These are phyloP conservation scores for Haemorhous mexicanus DNA, from an alignment of 2,113 vertebrate genomes.

Conservation along the genomic window DNA sequence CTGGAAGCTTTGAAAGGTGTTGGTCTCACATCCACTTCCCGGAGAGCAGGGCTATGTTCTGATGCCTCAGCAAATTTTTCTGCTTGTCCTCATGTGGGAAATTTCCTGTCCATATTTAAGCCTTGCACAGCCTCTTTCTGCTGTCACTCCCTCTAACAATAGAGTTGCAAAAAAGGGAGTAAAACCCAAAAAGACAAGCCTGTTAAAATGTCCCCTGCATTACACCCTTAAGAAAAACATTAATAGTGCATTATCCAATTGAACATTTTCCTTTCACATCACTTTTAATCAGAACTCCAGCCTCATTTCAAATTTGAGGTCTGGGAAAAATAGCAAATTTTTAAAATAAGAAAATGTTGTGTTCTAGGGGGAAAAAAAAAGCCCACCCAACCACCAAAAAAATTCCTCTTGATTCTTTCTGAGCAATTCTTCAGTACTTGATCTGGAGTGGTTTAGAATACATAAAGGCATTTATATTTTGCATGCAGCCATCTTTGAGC, in stretches of 20 bases:
- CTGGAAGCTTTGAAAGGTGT: conserved; percentile 8
- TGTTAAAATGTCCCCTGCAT: neutral
- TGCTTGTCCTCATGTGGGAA: neutral
- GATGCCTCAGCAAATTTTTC: conserved; percentile 26
- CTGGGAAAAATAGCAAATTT: conserved; percentile 46
- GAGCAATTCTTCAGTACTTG: neutral
- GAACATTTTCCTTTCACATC: conserved; percentile 50
- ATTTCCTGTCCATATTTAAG: conserved; percentile 34
- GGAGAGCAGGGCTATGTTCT: neutral
- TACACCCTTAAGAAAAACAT: neutral
- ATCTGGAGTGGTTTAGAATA: neutral
- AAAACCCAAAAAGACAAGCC: neutral
- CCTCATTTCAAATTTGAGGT: conserved; percentile 38
- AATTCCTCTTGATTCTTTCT: neutral
- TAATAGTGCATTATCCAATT: conserved; percentile 29
- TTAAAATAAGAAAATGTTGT: conserved; percentile 20
- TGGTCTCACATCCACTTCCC: conserved; percentile 24
- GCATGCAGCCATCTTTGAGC: neutral
- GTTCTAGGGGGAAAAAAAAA: neutral
- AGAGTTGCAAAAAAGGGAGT: neutral
- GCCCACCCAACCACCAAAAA: neutral
- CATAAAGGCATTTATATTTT: neutral
- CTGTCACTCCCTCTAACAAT: neutral
- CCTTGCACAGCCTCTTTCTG: neutral
- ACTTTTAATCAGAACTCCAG: conserved; percentile 46